These are phyloP conservation scores for Pollimyrus isidori DNA, from an alignment of 2,113 vertebrate genomes.

Conservation along the genomic window DNA sequence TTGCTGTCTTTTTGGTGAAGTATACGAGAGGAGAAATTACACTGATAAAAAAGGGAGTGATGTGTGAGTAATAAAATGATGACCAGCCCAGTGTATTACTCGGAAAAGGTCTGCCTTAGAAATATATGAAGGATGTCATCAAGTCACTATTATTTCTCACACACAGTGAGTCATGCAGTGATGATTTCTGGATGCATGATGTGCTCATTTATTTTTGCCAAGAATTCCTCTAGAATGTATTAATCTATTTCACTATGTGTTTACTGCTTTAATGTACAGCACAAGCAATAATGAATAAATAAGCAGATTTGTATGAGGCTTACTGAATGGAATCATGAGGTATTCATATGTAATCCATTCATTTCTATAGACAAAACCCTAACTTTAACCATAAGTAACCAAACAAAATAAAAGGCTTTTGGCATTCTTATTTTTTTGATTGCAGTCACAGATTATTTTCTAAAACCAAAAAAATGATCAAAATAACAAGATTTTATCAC, in stretches of 20 bases:
- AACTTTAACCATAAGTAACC: too few species aligned
- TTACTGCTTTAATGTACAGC: background rate
- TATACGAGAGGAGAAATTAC: background rate
- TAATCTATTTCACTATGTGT: background rate
- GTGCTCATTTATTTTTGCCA: background rate
- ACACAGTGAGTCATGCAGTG: background rate
- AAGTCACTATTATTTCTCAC: background rate
- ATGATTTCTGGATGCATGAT: background rate
- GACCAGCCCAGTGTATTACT: background rate
- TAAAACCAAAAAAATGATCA: too few species aligned
- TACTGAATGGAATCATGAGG: background rate
- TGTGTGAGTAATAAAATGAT: background rate
- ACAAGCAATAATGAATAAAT: background rate
- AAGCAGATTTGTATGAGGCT: background rate
- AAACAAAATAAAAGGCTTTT: too few species aligned
- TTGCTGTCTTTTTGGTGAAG: background rate
- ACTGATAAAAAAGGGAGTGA: background rate
- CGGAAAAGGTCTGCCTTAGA: background rate
- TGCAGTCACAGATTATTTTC: too few species aligned
- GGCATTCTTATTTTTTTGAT: too few species aligned
- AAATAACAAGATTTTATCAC: too few species aligned
- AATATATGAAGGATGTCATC: background rate
- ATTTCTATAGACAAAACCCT: too few species aligned
- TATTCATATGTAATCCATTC: background rate
- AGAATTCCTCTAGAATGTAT: background rate